Percentiles rank a stretch among this genome's conserved stretches.
These are phyloP conservation scores for Papilio elwesi DNA, from an alignment of 2,888 invertebrate genomes.

Conservation along the genomic window DNA sequence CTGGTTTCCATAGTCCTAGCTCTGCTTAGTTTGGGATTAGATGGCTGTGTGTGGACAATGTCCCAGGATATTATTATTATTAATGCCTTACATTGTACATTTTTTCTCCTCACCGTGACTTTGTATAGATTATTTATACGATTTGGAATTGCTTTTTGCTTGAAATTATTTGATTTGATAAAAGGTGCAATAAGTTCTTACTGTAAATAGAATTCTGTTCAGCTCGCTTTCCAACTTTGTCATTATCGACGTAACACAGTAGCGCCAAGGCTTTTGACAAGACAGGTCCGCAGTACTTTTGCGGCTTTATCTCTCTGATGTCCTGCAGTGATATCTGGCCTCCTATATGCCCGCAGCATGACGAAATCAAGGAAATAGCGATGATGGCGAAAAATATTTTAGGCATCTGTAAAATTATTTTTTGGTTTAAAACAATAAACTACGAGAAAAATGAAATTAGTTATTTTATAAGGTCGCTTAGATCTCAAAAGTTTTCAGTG, in stretches of 20 bases:
- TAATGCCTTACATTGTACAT: no score
- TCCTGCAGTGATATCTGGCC: slow-evolving; percentile 32
- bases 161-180: neutral
- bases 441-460: no score
- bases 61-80: no score
- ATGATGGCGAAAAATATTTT: neutral
- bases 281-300: slow-evolving; percentile 34
- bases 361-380: neutral
- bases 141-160: neutral
- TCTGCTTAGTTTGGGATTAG: no score
- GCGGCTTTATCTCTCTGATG: slow-evolving; percentile 34
- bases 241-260: slow-evolving; percentile 29
- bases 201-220: slow-evolving; percentile 29
- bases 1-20: no score
- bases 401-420: slow-evolving; percentile 27
- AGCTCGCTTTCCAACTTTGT: slow-evolving; percentile 30
- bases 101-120: no score
- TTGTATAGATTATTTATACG: no score
- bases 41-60: no score
- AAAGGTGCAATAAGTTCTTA: slow-evolving; percentile 10
- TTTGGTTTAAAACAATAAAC: neutral
- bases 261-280: slow-evolving; percentile 31
- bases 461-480: no score
- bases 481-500: no score
- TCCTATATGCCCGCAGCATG: slow-evolving; percentile 29